Evolutionary conservation across 1,140 invertebrate genomes (phyloP).

Genomic region (Phymorhynchus buccinoides): DNA sequence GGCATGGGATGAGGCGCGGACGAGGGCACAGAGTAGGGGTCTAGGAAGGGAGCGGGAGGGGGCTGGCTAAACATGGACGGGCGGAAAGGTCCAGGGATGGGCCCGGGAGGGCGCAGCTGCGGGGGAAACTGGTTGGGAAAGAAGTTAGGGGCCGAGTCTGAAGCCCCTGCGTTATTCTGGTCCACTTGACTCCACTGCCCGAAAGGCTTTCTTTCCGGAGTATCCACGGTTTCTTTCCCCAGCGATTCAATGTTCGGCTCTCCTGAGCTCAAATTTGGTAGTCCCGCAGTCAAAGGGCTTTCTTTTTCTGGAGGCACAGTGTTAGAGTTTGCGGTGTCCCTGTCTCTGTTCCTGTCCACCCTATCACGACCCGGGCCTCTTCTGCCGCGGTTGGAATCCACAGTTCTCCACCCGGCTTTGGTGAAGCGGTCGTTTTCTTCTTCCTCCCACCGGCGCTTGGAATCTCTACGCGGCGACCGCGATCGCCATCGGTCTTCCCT

Average conservation of each 20-base stretch:
- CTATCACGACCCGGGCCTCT: background rate
- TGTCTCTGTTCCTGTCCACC: conserved; percentile 4
- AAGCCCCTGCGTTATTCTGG: background rate
- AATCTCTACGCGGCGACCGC: conserved; percentile 30
- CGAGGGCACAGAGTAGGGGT: background rate
- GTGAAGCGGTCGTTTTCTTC: conserved; percentile 38
- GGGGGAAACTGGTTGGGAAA: background rate
- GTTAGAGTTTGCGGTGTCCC: background rate
- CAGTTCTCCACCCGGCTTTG: conserved; percentile 52
- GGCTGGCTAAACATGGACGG: background rate
- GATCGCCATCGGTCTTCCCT: conserved; percentile 36
- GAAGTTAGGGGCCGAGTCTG: background rate
- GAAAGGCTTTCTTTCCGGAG: background rate
- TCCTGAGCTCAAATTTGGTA: background rate
- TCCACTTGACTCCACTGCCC: background rate
- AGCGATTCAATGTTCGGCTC: background rate
- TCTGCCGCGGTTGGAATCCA: background rate
- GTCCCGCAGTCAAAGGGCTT: background rate
- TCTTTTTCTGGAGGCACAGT: background rate
- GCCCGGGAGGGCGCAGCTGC: background rate
- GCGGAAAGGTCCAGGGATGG: background rate
- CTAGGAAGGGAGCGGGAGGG: background rate
- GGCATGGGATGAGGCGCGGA: background rate
- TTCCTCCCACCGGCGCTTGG: conserved; percentile 21
- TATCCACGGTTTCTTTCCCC: background rate